A percentile compares a stretch with the other conserved stretches of the same genome.
These are phyloP conservation scores for Gila orcuttii DNA, from an alignment of 2,113 vertebrate species.

Conservation along the genomic window DNA sequence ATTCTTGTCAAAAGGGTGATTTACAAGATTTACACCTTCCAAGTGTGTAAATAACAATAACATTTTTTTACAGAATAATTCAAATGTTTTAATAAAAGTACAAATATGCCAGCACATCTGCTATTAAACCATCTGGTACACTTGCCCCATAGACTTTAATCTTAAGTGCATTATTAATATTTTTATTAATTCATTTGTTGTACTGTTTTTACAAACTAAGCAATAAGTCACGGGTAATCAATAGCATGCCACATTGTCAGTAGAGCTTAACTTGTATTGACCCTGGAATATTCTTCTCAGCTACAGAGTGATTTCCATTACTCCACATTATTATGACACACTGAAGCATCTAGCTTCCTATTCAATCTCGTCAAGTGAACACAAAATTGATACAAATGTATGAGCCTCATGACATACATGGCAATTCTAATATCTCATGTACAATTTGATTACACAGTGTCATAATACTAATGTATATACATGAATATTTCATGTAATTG, in stretches of 20 bases:
- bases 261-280: background rate
- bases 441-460: background rate
- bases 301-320: background rate
- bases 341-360: background rate
- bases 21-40: no score
- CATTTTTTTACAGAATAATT: no score
- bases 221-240: background rate
- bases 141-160: background rate
- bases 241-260: background rate
- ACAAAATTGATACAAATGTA: background rate
- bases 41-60: no score
- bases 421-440: background rate
- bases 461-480: background rate
- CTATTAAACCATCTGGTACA: background rate
- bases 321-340: background rate
- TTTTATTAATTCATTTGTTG: background rate
- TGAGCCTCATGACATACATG: background rate
- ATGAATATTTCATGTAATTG: conserved; percentile 2
- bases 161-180: background rate
- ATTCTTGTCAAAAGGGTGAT: no score
- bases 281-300: background rate
- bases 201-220: background rate
- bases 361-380: background rate
- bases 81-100: background rate
- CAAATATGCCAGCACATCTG: background rate